Percentiles rank a stretch among this genome's conserved stretches.
These are phyloP conservation scores for Conistra vaccinii DNA, from an alignment of 2,888 invertebrate genomes.

Conservation along the genomic window DNA sequence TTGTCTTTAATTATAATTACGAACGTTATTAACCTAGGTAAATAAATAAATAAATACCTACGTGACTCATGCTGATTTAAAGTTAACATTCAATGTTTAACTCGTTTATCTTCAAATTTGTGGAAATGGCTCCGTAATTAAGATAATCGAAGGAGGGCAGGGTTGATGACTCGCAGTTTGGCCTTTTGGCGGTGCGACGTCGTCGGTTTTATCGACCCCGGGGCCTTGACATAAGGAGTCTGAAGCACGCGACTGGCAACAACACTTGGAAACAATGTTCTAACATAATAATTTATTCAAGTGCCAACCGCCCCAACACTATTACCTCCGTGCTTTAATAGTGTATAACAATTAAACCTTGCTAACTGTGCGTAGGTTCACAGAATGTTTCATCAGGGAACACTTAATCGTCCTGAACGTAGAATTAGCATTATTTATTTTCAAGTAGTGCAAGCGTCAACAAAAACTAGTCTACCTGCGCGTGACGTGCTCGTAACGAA, in stretches of 20 bases:
- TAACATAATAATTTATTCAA: slow-evolving; percentile 62
- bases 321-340: slow-evolving; percentile 29
- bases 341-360: slow-evolving; percentile 53
- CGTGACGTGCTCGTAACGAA: slow-evolving; percentile 74
- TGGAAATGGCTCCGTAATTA: slow-evolving; percentile 74
- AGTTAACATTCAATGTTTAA: slow-evolving; percentile 53
- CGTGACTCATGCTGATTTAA: slow-evolving; percentile 45
- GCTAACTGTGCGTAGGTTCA: slow-evolving; percentile 12
- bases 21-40: slow-evolving; percentile 14
- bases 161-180: slow-evolving; percentile 74
- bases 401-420: slow-evolving; percentile 19
- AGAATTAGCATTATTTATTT: slow-evolving; percentile 52
- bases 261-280: slow-evolving; percentile 55
- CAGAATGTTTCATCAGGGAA: slow-evolving; percentile 29
- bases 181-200: slow-evolving; percentile 70
- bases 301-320: slow-evolving; percentile 45
- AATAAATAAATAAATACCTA: slow-evolving; percentile 23
- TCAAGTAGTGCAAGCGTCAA: slow-evolving; percentile 58
- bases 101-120: slow-evolving; percentile 56
- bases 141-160: slow-evolving; percentile 80
- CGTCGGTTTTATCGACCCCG: slow-evolving; percentile 75
- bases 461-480: slow-evolving; percentile 83
- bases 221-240: slow-evolving; percentile 73
- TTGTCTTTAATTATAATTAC: background rate
- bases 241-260: slow-evolving; percentile 75